Evolutionary conservation across 2,797 vertebrate species (phyloP), one percentile per base, ranked within the genome.

Genomic region (Setipinna tenuifilis): DNA sequence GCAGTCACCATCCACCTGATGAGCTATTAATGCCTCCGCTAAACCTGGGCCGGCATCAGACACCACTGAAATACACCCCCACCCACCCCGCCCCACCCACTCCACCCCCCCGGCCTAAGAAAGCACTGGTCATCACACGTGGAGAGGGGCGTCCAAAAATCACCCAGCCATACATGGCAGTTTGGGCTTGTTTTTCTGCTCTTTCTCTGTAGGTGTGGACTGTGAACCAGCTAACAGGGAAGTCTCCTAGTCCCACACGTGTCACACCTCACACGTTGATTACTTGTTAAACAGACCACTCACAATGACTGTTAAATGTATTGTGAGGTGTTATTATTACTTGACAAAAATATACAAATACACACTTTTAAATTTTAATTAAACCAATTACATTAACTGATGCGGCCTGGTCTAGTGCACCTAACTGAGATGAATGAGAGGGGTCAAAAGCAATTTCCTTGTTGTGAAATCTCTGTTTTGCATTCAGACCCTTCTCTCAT

Each of bases 1-100:
- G 94, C 88, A 89, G 90, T 90, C 94, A 93, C 93, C 92, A 92
- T 94, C 91, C 92, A 90, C 91, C 85, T 92, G 91, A 94, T 90
- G 91, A 92, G 93, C 91, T 87, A 87, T 94, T 93, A 95, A 93
- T 94, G 93, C 91, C 92, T 65, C 62, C 87, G 84, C 86, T 83
- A 90, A 87, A 85, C 88, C 85, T 87, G 83, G 88, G 85, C 81
- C 85, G 87, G 84, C 82, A 71, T 80, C 85, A 83, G 80, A 78
- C 71, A 78, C 71, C 71, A 41, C 71, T 78, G 71, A 78, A 78
- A 78, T 14, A 54, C 50, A 54, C 50, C 7, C 50, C 7, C 50
- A 54, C 50, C 7, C 50, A 3, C 50, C 50, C 7, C 50, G 9
- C 50, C 7, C 7, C 50, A 54, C 7, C 7, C 50, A 54, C 7